Base-by-base conservation (phyloP, 2,888 invertebrate genomes). In the Empis livida region DNA sequence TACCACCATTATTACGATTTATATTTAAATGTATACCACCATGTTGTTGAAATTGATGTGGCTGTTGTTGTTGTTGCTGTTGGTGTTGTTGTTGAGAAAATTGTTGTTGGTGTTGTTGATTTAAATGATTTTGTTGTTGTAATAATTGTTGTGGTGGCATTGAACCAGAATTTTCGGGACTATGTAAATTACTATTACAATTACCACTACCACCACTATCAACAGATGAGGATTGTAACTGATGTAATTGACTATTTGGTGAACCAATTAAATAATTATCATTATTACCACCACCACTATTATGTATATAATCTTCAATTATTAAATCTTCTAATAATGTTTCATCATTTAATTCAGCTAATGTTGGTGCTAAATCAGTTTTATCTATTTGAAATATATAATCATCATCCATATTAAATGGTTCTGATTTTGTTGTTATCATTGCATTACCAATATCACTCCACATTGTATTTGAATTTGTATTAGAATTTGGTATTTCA, bases 341-440 rank as follows among this genome's bases (percentile, higher is more conserved):
- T 55, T 90, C 89, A 54, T 88, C 88, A 58, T 88, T 88, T 45
- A 92, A 68, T 63, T 91, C 90, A 0, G 88, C 87, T 47, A 92
- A 73, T 52, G 89, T 89, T 1, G 89, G 84, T 5, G 85, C 60
- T 66, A 87, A 73, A 70, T 90, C 90, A 37, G 85, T 80, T 69
- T 89, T 87, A 65, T 91, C 90, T 46, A 89, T 86, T 74, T 88
- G 82, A 64, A 90, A 88, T 58, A 89, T 88, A 62, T 89, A 90
- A 62, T 90, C 90, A 59, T 90, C 89, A 60, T 90, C 89, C 79
- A 87, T 82, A 65, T 80, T 82, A 58, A 83, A 80, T 11, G 79
- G 72, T 57, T 82, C 82, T 44, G 64, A 56, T 58, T 70, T 69
- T 46, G 67, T 65, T 40, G 70, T 61, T 6, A 72, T 71, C 54